Conservation (phyloP, 2,113 vertebrate genomes). For the Apodemus sylvaticus region DNA sequence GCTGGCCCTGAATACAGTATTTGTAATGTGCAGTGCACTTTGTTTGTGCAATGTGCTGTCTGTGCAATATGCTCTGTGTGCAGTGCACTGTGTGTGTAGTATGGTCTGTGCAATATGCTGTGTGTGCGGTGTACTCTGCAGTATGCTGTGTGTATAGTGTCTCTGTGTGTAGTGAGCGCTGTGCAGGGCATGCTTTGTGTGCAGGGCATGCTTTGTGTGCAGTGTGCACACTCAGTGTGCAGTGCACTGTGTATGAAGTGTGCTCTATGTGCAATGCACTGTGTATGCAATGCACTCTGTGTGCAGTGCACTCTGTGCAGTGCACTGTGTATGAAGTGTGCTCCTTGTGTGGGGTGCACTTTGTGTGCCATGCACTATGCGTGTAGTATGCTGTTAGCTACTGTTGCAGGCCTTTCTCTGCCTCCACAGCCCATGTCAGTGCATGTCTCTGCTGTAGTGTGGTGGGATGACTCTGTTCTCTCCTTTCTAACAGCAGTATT, state of each 20-base stretch:
- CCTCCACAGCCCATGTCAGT: fast-evolving
- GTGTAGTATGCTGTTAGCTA: not conserved
- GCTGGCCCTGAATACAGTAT: not conserved
- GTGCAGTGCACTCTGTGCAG: not conserved
- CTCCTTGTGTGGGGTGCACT: not conserved
- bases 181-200: not conserved
- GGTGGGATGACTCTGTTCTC: not conserved
- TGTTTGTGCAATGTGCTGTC: too few species aligned
- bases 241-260: not conserved
- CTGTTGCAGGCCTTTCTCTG: not conserved
- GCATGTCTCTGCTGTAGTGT: fast-evolving
- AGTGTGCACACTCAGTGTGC: not conserved
- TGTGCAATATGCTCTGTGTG: too few species aligned
- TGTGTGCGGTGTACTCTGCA: not conserved
- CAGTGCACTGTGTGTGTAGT: too few species aligned
- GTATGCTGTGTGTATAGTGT: not conserved
- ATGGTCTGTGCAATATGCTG: too few species aligned
- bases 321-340: not conserved
- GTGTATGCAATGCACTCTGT: too few species aligned
- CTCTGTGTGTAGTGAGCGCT: not conserved
- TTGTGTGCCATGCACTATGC: not conserved
- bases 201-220: not conserved
- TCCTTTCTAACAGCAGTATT: conserved; percentile 86
- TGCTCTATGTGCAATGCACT: not conserved
- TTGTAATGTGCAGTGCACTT: not conserved